These are phyloP conservation scores for Sterna hirundo DNA, from an alignment of 2,113 vertebrate genomes.

Conservation along the genomic window DNA sequence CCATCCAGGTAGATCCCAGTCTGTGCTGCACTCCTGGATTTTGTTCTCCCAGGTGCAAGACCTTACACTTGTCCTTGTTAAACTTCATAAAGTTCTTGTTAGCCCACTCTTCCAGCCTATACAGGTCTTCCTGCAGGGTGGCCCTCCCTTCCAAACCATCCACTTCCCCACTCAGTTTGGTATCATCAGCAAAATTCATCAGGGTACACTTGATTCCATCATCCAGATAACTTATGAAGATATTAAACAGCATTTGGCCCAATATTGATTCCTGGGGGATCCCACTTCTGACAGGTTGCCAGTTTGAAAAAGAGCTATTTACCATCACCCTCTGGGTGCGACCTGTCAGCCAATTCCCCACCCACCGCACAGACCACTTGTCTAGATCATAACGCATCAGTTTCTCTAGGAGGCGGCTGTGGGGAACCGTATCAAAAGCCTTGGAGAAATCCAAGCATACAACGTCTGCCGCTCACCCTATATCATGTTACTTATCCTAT, in stretches of 20 bases:
- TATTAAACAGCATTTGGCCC: background rate
- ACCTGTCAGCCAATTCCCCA: no score
- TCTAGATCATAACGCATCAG: background rate
- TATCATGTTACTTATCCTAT: background rate
- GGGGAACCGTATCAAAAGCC: background rate
- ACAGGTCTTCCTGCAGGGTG: background rate
- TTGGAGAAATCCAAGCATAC: background rate
- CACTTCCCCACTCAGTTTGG: background rate
- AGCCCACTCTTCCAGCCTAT: background rate
- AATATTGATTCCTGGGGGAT: background rate
- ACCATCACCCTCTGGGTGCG: no score
- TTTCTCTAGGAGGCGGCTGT: background rate
- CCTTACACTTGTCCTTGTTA: background rate
- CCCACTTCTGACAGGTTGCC: background rate
- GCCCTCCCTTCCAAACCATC: background rate
- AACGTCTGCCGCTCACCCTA: background rate
- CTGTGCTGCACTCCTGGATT: background rate
- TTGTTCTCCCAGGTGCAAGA: background rate
- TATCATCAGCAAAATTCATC: background rate
- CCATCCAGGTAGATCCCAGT: background rate
- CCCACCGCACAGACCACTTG: background rate
- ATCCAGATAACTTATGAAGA: background rate
- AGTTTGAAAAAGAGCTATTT: background rate
- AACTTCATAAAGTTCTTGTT: background rate
- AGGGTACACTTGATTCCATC: background rate